Evolutionary conservation across 2,888 invertebrate species (phyloP).

Genomic region (Germaria angustata): DNA sequence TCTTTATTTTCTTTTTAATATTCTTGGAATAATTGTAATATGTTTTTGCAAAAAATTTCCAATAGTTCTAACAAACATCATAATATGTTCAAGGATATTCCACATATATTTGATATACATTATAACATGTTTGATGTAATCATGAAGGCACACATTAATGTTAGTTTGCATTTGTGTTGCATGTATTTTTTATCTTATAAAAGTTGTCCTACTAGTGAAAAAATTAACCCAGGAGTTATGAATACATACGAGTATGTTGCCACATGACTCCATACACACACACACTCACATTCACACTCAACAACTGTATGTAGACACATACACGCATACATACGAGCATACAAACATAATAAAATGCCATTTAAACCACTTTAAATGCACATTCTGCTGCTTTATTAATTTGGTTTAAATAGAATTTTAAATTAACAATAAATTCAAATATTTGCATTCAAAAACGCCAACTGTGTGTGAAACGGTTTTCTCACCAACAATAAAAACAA

Average conservation of each 20-base stretch:
- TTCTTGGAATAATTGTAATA: too few relatives aligned
- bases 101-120: too few relatives aligned
- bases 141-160: too few relatives aligned
- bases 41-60: too few relatives aligned
- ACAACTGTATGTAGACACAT: neutral
- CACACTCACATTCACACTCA: neutral
- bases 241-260: constrained; percentile 5
- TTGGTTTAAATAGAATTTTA: constrained; percentile 67
- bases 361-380: constrained; percentile 60
- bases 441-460: neutral
- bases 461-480: constrained; percentile 24
- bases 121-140: too few relatives aligned
- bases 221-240: too few relatives aligned
- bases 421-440: constrained; percentile 54
- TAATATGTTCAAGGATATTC: too few relatives aligned
- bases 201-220: too few relatives aligned
- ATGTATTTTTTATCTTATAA: too few relatives aligned
- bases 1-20: too few relatives aligned
- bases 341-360: neutral
- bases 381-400: constrained; percentile 64
- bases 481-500: neutral
- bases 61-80: too few relatives aligned
- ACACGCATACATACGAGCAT: neutral
- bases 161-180: too few relatives aligned
- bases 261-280: neutral